Evolutionary conservation across 2,113 vertebrate species (phyloP), one percentile per base, ranked within the genome.

Genomic region (Melanocharis versteri): DNA sequence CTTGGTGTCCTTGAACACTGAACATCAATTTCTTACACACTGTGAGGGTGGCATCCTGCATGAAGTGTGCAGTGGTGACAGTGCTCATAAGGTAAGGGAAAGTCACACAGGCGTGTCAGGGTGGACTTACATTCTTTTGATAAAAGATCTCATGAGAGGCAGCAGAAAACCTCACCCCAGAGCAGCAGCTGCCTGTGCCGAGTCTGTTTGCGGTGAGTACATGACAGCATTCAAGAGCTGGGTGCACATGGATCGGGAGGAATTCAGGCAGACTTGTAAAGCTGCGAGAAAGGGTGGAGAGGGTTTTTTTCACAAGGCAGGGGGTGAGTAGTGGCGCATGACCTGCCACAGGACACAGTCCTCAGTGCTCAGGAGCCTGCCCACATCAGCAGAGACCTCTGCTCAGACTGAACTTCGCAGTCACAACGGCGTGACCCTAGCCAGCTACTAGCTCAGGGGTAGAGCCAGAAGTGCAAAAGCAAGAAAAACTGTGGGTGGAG

Each of bases 211-310:
- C 9, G 57, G 10, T 1, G 21, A 79, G 42, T 14, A 26, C 24
- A 33, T 39, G 31, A 48, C 66, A 39, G 37, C 45, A n/a, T 57
- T 93, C 42, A 51, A 62, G 30, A 71, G 28, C 27, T 44, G 26
- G 11, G 10, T 61, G 45, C 69, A 54, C 1, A 0, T 19, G 19
- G 39, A 26, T 8, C 0, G 0, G 15, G 11, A 80, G 26, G 20
- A 80, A 54, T 54, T 88, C 1, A 4, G 20, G 35, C 60, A 72
- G 30, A 42, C 26, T 61, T 75, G 18, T 19, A 14, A 54, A 15
- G 23, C 28, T 22, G 26, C 2, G 7, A 78, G 60, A 42, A 91
- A 60, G 17, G 13, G 27, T 0, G 1, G 33, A 45, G 23, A 75
- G 6, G 6, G 6, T 2, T 31, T 42, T 50, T 68, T 51, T 61